Conservation (phyloP, 2,113 vertebrate species). For the Callithrix jacchus region DNA sequence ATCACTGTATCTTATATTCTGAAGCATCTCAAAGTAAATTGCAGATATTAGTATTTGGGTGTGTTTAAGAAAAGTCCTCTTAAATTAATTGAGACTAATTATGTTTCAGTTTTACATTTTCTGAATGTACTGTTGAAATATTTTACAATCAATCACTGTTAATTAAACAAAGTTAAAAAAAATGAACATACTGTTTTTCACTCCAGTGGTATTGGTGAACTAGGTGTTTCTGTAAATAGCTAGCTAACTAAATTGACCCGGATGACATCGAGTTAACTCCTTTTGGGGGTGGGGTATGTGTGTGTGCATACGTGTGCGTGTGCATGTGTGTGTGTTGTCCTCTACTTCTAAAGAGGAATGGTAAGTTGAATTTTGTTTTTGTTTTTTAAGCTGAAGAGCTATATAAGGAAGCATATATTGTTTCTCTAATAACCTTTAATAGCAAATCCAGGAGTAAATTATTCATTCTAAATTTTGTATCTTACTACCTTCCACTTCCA, state of each 20-base stretch:
- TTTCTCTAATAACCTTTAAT: not conserved
- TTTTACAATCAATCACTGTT: not conserved
- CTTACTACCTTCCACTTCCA: not conserved
- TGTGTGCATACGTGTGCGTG: not conserved
- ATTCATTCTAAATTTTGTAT: not conserved
- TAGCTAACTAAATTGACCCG: not conserved
- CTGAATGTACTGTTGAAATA: not conserved
- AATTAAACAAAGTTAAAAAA: not conserved
- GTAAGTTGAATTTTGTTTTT: not conserved
- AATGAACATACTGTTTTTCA: not conserved
- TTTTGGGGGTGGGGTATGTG: not conserved
- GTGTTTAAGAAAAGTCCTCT: not conserved
- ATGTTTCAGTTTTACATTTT: constrained; percentile 28
- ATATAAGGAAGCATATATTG: not conserved
- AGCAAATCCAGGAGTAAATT: not conserved
- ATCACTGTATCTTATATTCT: not conserved
- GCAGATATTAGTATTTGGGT: not conserved
- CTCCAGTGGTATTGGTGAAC: not conserved
- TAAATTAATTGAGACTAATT: not conserved
- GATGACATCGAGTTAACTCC: not conserved
- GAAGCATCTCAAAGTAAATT: not conserved
- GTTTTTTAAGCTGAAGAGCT: not conserved
- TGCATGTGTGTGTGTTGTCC: not conserved
- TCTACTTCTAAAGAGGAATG: not conserved
- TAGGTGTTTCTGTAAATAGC: not conserved